Evolutionary conservation across 53 echinoderm and acorn worm species (phyloP).

Genomic region (Stichopus horrens): DNA sequence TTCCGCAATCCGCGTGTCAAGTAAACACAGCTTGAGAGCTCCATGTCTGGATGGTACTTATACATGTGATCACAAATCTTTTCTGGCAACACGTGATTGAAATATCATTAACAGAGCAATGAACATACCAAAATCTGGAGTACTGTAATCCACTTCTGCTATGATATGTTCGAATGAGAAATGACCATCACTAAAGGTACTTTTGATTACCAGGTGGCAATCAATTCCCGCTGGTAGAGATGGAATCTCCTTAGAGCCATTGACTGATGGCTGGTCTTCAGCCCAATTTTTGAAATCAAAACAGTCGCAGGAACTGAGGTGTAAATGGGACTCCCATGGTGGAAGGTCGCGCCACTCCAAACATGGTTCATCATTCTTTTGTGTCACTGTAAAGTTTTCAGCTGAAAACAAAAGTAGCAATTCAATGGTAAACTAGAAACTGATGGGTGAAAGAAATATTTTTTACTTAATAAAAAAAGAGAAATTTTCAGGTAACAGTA

Average conservation of each 20-base stretch:
- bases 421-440: neutral
- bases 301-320: neutral
- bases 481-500: no score
- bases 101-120: neutral
- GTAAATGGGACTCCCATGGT: neutral
- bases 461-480: no score
- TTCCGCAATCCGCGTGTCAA: no score
- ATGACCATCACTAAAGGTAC: neutral
- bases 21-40: no score
- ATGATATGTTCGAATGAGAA: neutral
- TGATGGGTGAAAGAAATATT: no score
- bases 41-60: no score
- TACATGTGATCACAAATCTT: no score
- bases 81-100: no score
- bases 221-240: neutral
- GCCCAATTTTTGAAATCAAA: neutral
- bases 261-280: neutral
- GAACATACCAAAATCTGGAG: neutral
- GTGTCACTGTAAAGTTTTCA: neutral
- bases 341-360: neutral
- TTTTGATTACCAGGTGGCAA: neutral
- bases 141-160: neutral
- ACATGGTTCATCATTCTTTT: neutral
- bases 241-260: slow-evolving; percentile 3
- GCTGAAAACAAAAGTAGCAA: neutral